These are phyloP conservation scores for Tauraco erythrolophus DNA, from an alignment of 2,113 vertebrate species.

Conservation along the genomic window DNA sequence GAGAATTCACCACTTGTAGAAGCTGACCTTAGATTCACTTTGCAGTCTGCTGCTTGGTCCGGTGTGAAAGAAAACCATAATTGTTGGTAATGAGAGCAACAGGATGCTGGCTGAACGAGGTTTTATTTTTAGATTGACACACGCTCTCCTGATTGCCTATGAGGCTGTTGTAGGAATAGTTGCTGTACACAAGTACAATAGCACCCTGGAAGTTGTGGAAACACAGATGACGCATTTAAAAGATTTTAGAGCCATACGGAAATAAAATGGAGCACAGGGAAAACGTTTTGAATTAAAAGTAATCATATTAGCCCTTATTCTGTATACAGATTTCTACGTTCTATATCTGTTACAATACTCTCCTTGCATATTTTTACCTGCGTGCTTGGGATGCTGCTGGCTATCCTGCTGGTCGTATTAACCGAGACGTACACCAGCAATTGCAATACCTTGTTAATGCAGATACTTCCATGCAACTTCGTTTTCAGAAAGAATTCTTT, in stretches of 20 bases:
- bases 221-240: neutral
- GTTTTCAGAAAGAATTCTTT: neutral
- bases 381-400: neutral
- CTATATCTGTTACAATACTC: neutral
- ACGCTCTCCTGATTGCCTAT: neutral
- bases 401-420: neutral
- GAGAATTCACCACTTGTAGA: neutral
- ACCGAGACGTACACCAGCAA: neutral
- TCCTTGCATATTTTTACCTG: neutral
- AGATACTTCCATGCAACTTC: neutral
- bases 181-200: neutral
- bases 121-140: neutral
- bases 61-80: neutral
- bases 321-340: neutral
- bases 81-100: neutral
- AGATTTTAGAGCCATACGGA: neutral
- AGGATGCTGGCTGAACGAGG: neutral
- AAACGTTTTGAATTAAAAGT: neutral
- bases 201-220: neutral
- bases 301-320: neutral
- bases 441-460: neutral
- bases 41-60: neutral
- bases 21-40: constrained; percentile 27
- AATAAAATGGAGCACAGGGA: neutral
- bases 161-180: neutral